Evolutionary conservation across 1,140 invertebrate species (phyloP).

Genomic region (Zaprionus kolodkinae): DNA sequence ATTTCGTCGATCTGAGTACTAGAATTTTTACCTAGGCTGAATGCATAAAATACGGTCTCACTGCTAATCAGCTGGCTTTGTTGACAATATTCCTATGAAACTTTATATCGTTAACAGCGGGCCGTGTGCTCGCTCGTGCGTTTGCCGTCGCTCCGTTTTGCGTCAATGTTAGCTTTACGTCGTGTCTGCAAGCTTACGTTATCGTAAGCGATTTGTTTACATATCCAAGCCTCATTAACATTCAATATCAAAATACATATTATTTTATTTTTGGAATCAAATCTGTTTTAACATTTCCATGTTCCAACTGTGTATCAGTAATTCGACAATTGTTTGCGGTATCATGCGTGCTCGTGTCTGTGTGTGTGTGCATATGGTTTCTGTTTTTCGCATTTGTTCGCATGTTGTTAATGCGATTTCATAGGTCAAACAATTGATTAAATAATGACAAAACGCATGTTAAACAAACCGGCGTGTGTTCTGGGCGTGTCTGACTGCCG

Average conservation of each 20-base stretch:
- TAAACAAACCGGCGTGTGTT: background rate
- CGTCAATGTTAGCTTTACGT: constrained; percentile 16
- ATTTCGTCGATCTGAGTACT: background rate
- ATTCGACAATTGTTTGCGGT: constrained; percentile 7
- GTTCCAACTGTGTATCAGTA: background rate
- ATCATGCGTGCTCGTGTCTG: background rate
- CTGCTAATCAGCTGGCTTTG: background rate
- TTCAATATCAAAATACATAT: constrained; percentile 28
- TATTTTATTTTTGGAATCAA: constrained; percentile 35
- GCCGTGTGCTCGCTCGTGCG: background rate
- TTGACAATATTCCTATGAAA: background rate
- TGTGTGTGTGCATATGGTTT: background rate
- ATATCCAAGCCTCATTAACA: constrained; percentile 35
- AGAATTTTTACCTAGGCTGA: background rate
- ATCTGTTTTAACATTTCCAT: constrained; percentile 12
- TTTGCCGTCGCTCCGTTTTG: background rate
- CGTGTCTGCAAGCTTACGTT: constrained; percentile 5
- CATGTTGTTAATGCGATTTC: constrained; percentile 1
- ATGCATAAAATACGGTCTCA: too few species aligned
- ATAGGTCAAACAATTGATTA: constrained; percentile 16
- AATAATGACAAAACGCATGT: constrained; percentile 17
- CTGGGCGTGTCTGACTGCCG: background rate
- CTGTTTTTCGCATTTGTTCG: background rate
- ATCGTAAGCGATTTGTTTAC: constrained; percentile 40
- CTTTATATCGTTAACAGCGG: background rate